Conservation (phyloP, 1,140 invertebrate genomes). For the Homalodisca vitripennis region DNA sequence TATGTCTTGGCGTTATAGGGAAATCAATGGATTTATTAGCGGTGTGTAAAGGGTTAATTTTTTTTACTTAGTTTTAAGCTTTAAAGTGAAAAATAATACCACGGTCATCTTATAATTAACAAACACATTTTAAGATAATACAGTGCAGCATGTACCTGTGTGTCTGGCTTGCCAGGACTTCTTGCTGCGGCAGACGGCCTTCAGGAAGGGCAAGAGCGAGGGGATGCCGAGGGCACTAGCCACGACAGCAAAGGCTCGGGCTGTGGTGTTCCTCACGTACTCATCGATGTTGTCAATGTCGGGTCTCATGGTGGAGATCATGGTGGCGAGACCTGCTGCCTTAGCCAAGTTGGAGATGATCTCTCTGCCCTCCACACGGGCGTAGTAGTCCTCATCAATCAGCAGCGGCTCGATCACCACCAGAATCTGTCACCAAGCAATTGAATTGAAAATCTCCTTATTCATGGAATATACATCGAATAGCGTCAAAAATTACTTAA, state of each 20-base stretch:
- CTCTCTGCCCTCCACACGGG: constrained; percentile 97
- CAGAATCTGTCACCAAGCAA: constrained; percentile 65
- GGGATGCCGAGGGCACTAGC: constrained; percentile 98
- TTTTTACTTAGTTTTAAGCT: no score
- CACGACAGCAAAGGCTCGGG: constrained; percentile 98
- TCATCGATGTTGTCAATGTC: constrained; percentile 99
- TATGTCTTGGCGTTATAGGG: no score
- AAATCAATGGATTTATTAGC: no score
- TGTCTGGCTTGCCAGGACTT: constrained; percentile 99
- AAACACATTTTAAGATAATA: no score
- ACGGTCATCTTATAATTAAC: no score
- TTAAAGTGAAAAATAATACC: no score
- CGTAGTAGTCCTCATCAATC: constrained; percentile 99
- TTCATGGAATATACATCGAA: no score
- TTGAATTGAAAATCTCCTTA: no score
- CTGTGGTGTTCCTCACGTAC: constrained; percentile 99
- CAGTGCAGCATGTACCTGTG: constrained; percentile 64
- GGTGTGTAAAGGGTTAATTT: no score
- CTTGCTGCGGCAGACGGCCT: constrained; percentile 98
- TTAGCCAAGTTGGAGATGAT: constrained; percentile 99
- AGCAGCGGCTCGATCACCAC: constrained; percentile 98
- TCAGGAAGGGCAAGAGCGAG: constrained; percentile 95
- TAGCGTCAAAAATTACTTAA: no score
- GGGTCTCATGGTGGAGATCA: constrained; percentile 99
- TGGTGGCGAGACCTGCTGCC: constrained; percentile 98